phyloP scores from a whole-genome alignment of 1,140 invertebrate species.

The Drosophila pallidifrons region DNA sequence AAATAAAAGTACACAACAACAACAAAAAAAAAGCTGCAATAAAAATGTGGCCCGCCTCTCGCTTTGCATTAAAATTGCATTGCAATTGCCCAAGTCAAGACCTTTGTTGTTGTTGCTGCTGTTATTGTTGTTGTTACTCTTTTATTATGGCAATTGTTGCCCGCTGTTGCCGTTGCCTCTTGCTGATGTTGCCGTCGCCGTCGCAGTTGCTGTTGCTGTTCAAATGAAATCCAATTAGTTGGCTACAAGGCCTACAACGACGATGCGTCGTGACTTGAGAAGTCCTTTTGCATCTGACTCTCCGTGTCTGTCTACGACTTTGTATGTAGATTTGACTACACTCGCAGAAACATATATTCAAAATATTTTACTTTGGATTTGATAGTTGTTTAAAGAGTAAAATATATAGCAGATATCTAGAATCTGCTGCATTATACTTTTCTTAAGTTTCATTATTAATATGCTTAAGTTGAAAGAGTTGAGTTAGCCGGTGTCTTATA shows the following conservation, averaged over 20 bases:
- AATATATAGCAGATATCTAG: too few relatives aligned
- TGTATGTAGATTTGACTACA: slow-evolving; percentile 26
- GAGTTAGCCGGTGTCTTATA: too few relatives aligned
- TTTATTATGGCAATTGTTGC: slow-evolving; percentile 65
- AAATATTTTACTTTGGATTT: too few relatives aligned
- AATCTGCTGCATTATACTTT: too few relatives aligned
- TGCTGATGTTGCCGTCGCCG: slow-evolving; percentile 27
- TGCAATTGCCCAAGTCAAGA: slow-evolving; percentile 72
- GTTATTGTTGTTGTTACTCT: slow-evolving; percentile 41
- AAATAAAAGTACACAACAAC: slow-evolving; percentile 70
- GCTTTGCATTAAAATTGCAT: slow-evolving; percentile 84
- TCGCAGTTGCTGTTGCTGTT: slow-evolving; percentile 61
- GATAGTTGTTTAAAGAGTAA: neutral
- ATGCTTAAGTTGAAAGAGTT: too few relatives aligned
- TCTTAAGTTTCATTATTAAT: too few relatives aligned
- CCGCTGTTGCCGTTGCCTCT: slow-evolving; percentile 20
- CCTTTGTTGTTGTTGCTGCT: slow-evolving; percentile 44
- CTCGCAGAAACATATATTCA: neutral
- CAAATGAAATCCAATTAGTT: slow-evolving; percentile 84
- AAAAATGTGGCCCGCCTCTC: slow-evolving; percentile 75
- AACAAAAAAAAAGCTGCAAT: slow-evolving; percentile 68
- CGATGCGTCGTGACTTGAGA: slow-evolving; percentile 64
- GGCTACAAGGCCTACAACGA: slow-evolving; percentile 73
- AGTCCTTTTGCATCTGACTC: slow-evolving; percentile 47
- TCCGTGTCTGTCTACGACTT: slow-evolving; percentile 15